Conservation (phyloP, 2,113 vertebrate genomes). For the Mohoua ochrocephala region DNA sequence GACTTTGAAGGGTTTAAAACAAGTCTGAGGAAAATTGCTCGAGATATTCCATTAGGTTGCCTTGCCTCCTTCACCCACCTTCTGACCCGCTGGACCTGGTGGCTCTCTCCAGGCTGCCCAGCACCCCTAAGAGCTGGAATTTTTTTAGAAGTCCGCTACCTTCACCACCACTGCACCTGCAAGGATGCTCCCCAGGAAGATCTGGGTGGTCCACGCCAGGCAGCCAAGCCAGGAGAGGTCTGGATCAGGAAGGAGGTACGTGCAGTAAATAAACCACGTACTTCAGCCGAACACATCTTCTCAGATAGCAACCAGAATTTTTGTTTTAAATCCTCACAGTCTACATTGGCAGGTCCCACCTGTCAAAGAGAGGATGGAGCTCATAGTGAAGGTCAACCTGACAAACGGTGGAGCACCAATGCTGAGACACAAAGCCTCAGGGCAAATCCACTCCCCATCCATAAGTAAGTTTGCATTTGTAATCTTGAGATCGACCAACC, state of each 20-base stretch:
- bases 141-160: neutral
- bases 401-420: neutral
- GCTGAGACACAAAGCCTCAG: neutral
- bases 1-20: conserved; percentile 62
- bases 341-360: neutral
- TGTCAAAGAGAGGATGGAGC: neutral
- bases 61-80: neutral
- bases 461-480: neutral
- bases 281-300: neutral
- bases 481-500: neutral
- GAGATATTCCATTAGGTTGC: neutral
- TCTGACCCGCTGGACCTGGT: neutral
- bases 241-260: neutral
- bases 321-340: neutral
- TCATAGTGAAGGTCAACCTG: neutral
- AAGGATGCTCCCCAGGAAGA: neutral
- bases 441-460: neutral
- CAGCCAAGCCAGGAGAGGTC: neutral
- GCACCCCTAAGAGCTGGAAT: neutral
- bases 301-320: neutral
- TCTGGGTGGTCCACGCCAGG: neutral
- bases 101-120: neutral
- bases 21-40: conserved; percentile 35
- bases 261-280: neutral
- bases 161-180: neutral